Conservation (phyloP, 1,140 invertebrate species). For the Drosophila pseudoananassae region DNA sequence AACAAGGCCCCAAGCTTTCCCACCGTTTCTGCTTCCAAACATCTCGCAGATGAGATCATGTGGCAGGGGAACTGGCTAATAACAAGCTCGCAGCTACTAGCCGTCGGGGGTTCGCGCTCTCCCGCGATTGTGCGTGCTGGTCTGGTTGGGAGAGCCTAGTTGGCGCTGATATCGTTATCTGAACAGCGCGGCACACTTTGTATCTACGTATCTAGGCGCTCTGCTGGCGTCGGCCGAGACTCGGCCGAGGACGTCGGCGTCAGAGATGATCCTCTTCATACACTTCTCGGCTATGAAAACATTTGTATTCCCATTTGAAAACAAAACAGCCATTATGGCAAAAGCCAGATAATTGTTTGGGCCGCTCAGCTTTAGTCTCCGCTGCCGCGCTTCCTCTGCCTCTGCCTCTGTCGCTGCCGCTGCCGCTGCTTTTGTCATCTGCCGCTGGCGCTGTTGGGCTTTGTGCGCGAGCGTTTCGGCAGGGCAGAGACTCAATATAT, state of each 20-base stretch:
- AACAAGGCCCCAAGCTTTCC: background rate
- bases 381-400: background rate
- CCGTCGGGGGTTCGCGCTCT: conserved; percentile 34
- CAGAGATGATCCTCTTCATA: conserved; percentile 32
- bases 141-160: conserved; percentile 9
- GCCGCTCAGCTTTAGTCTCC: conserved; percentile 5
- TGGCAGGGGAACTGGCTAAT: conserved; percentile 47
- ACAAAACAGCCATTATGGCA: conserved; percentile 22
- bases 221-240: conserved; percentile 24
- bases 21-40: conserved; percentile 1
- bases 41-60: conserved; percentile 23
- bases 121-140: background rate
- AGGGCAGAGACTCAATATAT: conserved; percentile 51
- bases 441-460: conserved; percentile 31
- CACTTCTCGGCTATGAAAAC: conserved; percentile 10
- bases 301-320: conserved; percentile 19
- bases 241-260: conserved; percentile 19
- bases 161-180: conserved; percentile 64
- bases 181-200: conserved; percentile 19
- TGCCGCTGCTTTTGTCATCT: conserved; percentile 38
- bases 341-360: conserved; percentile 31
- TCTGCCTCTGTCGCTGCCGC: conserved; percentile 34
- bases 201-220: conserved; percentile 16
- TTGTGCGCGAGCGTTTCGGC: conserved; percentile 40
- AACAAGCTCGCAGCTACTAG: conserved; percentile 51